phyloP scores from a whole-genome alignment of 2,113 vertebrate species.

The Athene cunicularia region DNA sequence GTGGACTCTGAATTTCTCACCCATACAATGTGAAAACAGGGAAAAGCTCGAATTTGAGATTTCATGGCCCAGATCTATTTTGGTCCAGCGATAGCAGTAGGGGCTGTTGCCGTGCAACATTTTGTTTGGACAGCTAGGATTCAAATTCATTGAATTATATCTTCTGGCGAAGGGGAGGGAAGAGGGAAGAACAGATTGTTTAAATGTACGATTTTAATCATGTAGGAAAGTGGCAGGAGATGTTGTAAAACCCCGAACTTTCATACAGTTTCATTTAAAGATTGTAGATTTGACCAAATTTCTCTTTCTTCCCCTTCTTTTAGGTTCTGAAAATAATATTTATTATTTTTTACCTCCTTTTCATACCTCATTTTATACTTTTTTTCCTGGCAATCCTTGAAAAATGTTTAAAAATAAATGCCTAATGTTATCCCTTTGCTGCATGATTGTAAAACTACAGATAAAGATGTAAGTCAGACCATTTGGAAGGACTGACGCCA shows the following conservation, averaged over 20 bases:
- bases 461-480: background rate
- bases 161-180: background rate
- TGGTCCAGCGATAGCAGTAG: background rate
- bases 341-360: background rate
- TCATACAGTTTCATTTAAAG: background rate
- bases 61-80: background rate
- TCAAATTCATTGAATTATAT: slow-evolving; percentile 6
- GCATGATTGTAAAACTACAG: background rate
- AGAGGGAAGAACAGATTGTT: slow-evolving; percentile 18
- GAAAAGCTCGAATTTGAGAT: background rate
- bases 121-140: slow-evolving; percentile 36
- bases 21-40: background rate
- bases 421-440: background rate
- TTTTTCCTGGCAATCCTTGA: background rate
- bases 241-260: background rate
- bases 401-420: background rate
- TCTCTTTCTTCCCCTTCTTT: background rate
- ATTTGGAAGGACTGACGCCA: background rate
- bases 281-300: background rate
- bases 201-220: background rate
- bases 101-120: slow-evolving; percentile 1
- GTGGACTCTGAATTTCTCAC: background rate
- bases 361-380: background rate
- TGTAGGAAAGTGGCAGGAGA: background rate
- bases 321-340: background rate